Evolutionary conservation across 2,797 vertebrate species (phyloP).

Genomic region (Sarcoramphus papa): DNA sequence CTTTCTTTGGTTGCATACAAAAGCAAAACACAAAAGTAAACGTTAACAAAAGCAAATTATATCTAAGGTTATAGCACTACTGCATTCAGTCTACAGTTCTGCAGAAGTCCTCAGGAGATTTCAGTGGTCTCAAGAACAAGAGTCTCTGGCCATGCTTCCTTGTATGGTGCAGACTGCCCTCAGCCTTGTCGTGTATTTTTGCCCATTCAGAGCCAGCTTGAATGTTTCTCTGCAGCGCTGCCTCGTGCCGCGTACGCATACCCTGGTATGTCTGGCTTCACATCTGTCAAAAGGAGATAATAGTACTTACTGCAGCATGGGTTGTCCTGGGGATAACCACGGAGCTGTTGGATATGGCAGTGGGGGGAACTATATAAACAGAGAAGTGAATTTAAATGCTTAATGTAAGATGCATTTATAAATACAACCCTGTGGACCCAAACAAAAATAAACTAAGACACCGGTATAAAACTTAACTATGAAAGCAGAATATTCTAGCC

Average conservation of each 20-base stretch:
- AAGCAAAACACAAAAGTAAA: not conserved
- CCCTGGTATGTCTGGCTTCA: not conserved
- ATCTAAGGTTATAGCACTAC: not conserved
- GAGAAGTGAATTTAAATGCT: not conserved
- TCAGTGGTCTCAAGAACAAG: not conserved
- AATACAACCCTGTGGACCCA: not conserved
- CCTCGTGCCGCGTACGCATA: rapidly evolving
- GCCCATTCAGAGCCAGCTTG: not conserved
- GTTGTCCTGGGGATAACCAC: not conserved
- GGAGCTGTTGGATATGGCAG: not conserved
- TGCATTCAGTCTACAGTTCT: not conserved
- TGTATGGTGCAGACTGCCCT: not conserved
- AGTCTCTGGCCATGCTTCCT: not conserved
- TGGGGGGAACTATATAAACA: not conserved
- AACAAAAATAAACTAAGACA: not conserved
- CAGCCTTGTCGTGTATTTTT: not conserved
- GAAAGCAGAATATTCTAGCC: not conserved
- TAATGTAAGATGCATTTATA: not conserved
- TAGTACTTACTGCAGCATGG: not conserved
- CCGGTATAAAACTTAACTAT: not conserved
- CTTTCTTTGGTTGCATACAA: not conserved
- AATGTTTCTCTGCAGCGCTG: not conserved
- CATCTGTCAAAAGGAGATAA: not conserved
- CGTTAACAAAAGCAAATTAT: not conserved
- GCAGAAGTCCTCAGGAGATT: not conserved